Conservation (phyloP, 1,140 invertebrate genomes). For the Lepidurus arcticus region DNA sequence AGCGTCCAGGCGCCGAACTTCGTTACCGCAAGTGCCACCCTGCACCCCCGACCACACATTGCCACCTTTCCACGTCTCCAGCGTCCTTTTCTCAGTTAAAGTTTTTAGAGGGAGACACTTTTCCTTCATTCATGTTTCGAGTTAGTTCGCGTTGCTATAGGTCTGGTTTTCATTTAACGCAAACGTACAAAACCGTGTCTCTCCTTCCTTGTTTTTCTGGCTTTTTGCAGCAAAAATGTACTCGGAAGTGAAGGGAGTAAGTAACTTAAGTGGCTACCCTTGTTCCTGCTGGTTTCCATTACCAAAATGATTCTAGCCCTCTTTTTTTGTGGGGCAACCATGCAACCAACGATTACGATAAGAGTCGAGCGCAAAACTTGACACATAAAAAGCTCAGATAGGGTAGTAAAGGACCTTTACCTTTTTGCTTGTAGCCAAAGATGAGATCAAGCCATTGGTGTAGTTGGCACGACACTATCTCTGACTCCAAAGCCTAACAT, state of each 20-base stretch:
- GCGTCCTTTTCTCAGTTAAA: too few relatives aligned
- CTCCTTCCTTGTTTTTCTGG: neutral
- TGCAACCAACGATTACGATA: too few relatives aligned
- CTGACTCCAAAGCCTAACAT: slow-evolving; percentile 86
- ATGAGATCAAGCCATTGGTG: slow-evolving; percentile 99
- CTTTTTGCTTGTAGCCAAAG: slow-evolving; percentile 98
- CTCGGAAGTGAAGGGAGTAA: slow-evolving; percentile 21
- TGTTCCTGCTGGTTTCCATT: neutral
- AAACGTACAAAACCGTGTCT: neutral
- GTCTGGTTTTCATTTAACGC: slow-evolving; percentile 11
- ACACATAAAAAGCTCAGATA: neutral
- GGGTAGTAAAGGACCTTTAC: slow-evolving; percentile 45
- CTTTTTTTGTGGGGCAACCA: neutral
- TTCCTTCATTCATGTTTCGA: neutral
- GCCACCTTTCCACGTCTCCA: slow-evolving; percentile 2
- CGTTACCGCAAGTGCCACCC: neutral
- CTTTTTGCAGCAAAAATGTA: neutral
- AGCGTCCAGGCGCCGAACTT: slow-evolving; percentile 16
- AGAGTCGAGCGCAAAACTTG: neutral
- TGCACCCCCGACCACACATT: too few relatives aligned
- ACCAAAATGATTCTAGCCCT: neutral
- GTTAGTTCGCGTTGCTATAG: neutral
- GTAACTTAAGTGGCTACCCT: neutral
- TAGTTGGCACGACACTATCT: slow-evolving; percentile 97
- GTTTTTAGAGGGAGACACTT: too few relatives aligned